Percentiles rank a stretch among this genome's conserved stretches.
Evolutionary conservation across 2,888 invertebrate genomes (phyloP).

Genomic region (Labia minor): DNA sequence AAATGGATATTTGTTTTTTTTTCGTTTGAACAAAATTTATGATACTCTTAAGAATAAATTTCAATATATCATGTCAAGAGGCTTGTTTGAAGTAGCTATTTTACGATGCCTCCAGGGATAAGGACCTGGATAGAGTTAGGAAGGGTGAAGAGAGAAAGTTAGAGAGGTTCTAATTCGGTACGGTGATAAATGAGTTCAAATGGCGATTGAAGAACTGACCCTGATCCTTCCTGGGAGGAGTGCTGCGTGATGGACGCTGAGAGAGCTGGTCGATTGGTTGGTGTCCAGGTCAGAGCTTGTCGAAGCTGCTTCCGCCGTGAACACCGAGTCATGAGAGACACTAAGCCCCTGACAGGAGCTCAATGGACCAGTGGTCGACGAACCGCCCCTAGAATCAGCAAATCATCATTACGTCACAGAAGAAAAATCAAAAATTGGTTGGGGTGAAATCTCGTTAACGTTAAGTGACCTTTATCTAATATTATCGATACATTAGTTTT

Average conservation of each 20-base stretch:
- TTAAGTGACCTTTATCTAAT: too few relatives aligned
- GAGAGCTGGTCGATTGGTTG: slow-evolving; percentile 36
- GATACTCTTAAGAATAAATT: too few relatives aligned
- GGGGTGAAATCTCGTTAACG: too few relatives aligned
- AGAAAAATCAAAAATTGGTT: neutral
- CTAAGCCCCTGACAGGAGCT: slow-evolving; percentile 48
- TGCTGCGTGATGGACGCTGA: slow-evolving; percentile 30
- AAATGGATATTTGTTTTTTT: too few relatives aligned
- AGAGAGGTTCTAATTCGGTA: neutral
- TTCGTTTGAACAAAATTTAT: too few relatives aligned
- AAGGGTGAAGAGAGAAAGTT: neutral
- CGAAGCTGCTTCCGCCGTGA: slow-evolving; percentile 62
- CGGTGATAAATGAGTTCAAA: neutral
- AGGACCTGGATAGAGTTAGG: neutral
- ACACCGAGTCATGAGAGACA: slow-evolving; percentile 84
- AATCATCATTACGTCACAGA: too few relatives aligned
- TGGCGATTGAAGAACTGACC: slow-evolving; percentile 26
- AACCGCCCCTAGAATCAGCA: too few relatives aligned
- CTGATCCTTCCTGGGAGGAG: slow-evolving; percentile 28
- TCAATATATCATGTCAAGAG: neutral
- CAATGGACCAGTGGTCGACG: neutral
- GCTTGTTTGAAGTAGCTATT: neutral
- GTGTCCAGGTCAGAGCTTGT: slow-evolving; percentile 42
- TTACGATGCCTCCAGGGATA: neutral
- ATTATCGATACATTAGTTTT: too few relatives aligned